Evolutionary conservation across 2,888 invertebrate species (phyloP).

Genomic region (Leucozona laternaria): DNA sequence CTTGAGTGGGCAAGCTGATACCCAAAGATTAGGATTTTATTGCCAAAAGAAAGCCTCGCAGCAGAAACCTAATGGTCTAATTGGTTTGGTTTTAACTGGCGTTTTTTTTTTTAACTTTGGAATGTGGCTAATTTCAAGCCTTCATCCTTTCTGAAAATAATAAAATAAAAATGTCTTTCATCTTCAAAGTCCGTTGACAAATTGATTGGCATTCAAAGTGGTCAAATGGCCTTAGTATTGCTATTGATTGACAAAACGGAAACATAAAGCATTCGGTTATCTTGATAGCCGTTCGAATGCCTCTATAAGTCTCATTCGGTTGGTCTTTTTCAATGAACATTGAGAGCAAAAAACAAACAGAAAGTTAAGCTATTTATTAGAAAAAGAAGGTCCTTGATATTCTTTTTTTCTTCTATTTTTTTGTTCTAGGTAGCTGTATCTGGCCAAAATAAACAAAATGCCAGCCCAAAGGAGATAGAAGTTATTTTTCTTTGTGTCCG

Average conservation of each 20-base stretch:
- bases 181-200: slow-evolving; percentile 22
- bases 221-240: not conserved
- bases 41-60: not conserved
- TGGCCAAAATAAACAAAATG: slow-evolving; percentile 15
- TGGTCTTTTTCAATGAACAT: slow-evolving; percentile 8
- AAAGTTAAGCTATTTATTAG: slow-evolving; percentile 33
- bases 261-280: slow-evolving; percentile 28
- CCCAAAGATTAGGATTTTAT: slow-evolving; percentile 6
- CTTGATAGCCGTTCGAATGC: slow-evolving; percentile 27
- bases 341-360: slow-evolving; percentile 9
- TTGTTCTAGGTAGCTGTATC: not conserved
- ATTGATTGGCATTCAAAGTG: slow-evolving; percentile 38
- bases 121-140: not conserved
- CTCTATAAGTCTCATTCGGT: slow-evolving; percentile 15
- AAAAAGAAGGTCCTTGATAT: slow-evolving; percentile 20
- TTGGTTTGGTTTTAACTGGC: slow-evolving; percentile 31
- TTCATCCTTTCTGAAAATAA: not conserved
- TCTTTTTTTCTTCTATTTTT: not conserved
- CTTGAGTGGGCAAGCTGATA: slow-evolving; percentile 14
- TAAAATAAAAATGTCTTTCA: slow-evolving; percentile 4
- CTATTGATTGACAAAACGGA: slow-evolving; percentile 39
- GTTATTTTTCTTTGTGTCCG: slow-evolving; percentile 7
- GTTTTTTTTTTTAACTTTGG: not conserved
- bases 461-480: slow-evolving; percentile 7
- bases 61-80: not conserved